These are phyloP conservation scores for Macquaria australasica DNA, from an alignment of 2,113 vertebrate species.

Conservation along the genomic window DNA sequence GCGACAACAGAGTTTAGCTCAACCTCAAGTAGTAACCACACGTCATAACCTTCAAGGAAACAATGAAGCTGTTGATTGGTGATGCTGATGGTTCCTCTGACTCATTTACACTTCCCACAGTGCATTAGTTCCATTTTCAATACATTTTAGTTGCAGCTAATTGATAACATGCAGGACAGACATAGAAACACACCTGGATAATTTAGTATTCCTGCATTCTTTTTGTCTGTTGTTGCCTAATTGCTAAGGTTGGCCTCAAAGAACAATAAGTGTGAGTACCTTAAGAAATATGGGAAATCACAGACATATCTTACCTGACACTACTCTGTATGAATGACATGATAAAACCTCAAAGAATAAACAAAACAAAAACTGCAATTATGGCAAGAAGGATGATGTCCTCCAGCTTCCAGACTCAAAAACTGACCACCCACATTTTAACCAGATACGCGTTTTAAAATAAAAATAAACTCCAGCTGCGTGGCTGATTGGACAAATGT, in stretches of 20 bases:
- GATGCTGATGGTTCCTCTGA: conserved; percentile 16
- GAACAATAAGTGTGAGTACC: not conserved
- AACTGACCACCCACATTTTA: not conserved
- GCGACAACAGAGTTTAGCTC: conserved; percentile 22
- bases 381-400: not conserved
- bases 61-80: conserved; percentile 76
- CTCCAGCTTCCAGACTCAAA: not conserved
- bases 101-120: conserved; percentile 26
- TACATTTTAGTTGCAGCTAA: conserved; percentile 39
- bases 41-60: conserved; percentile 28
- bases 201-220: not conserved
- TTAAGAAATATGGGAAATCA: not conserved
- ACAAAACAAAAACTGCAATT: not conserved
- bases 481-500: not conserved
- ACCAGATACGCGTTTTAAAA: not conserved
- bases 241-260: not conserved
- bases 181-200: not conserved
- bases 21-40: not conserved
- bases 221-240: not conserved
- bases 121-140: conserved; percentile 7
- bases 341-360: not conserved
- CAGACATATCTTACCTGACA: not conserved
- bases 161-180: not conserved
- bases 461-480: not conserved
- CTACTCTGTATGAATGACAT: not conserved